These are phyloP conservation scores for Ammodytes marinus DNA, from an alignment of 2,113 vertebrate species.

Conservation along the genomic window DNA sequence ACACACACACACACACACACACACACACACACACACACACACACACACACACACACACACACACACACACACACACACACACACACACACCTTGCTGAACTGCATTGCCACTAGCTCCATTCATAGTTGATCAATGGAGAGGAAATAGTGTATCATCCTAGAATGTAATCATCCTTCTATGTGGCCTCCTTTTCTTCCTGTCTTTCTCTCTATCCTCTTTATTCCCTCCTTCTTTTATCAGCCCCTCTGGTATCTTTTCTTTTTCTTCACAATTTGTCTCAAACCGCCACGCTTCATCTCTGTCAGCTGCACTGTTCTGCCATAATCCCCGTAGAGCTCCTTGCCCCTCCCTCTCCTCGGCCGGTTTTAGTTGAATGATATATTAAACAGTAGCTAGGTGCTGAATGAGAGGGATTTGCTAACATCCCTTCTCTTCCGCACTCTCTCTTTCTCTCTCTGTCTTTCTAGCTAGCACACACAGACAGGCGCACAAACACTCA, in stretches of 20 bases:
- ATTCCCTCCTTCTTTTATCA: not conserved
- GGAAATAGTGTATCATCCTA: constrained; percentile 45
- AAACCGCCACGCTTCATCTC: constrained; percentile 36
- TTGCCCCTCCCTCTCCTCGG: not conserved
- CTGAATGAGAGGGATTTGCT: constrained; percentile 74
- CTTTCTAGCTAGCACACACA: not conserved
- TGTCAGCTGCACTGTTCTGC: constrained; percentile 45
- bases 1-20: too few species aligned
- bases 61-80: not conserved
- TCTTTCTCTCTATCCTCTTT: constrained; percentile 23
- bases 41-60: not conserved
- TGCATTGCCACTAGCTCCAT: constrained; percentile 40
- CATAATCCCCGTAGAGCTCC: constrained; percentile 23
- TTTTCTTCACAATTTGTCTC: constrained; percentile 15
- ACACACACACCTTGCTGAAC: constrained; percentile 13
- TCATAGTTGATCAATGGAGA: constrained; percentile 64
- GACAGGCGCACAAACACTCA: not conserved
- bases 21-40: not conserved
- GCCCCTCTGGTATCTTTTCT: constrained; percentile 6
- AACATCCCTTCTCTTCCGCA: constrained; percentile 38
- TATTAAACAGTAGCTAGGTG: constrained; percentile 64
- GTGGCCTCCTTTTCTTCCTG: constrained; percentile 19
- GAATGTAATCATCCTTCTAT: constrained; percentile 43
- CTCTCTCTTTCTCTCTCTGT: constrained; percentile 1
- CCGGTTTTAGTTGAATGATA: constrained; percentile 64